Conservation (phyloP, 35 echinoderm and acorn worm species). For the Apostichopus californicus region DNA sequence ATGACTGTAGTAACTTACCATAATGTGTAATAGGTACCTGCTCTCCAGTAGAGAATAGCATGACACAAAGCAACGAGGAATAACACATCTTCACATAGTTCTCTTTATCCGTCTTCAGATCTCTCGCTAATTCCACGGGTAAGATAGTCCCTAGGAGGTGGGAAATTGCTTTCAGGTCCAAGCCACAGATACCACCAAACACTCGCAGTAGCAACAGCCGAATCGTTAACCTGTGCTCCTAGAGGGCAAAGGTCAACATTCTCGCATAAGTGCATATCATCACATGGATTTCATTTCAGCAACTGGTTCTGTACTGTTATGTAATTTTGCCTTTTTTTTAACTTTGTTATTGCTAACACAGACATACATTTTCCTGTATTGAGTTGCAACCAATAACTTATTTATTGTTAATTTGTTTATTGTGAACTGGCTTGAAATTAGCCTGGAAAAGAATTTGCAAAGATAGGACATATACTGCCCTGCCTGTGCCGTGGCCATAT, state of each 20-base stretch:
- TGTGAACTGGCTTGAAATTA: too few relatives aligned
- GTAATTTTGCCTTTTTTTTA: too few relatives aligned
- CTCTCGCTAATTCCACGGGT: constrained; percentile 84
- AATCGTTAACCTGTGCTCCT: constrained; percentile 80
- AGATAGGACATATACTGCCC: too few relatives aligned
- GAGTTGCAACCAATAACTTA: too few relatives aligned
- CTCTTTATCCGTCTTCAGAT: constrained; percentile 80
- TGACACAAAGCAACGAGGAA: constrained; percentile 75
- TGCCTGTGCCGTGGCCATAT: too few relatives aligned
- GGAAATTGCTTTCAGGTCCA: constrained; percentile 68
- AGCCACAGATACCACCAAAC: constrained; percentile 87
- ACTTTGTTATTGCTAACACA: too few relatives aligned
- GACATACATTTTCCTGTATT: too few relatives aligned
- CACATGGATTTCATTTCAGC: too few relatives aligned
- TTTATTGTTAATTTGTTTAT: too few relatives aligned
- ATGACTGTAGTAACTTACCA: constrained; percentile 47
- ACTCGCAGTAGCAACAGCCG: constrained; percentile 76
- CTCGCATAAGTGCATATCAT: neutral
- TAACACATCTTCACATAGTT: constrained; percentile 76
- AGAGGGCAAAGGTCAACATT: neutral
- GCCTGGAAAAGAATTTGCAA: too few relatives aligned
- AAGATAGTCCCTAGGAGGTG: constrained; percentile 80
- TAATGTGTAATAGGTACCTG: constrained; percentile 84
- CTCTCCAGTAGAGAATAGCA: constrained; percentile 89
- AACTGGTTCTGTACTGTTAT: too few relatives aligned